Evolutionary conservation across 2,888 invertebrate species (phyloP).

Genomic region (Osedax fenrisi): DNA sequence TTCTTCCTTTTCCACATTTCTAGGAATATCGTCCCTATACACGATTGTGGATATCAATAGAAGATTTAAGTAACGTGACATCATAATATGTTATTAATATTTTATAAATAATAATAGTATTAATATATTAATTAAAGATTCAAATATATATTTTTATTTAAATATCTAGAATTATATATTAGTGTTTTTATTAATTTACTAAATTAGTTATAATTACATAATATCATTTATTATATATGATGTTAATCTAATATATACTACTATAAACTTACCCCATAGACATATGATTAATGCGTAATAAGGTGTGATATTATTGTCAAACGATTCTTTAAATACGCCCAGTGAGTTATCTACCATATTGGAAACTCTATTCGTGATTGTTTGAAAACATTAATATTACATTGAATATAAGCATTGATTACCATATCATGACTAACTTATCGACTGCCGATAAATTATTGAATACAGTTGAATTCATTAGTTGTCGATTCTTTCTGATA

Average conservation of each 20-base stretch:
- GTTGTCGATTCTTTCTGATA: not conserved
- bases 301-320: conserved; percentile 52
- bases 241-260: too few relatives aligned
- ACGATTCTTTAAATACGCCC: conserved; percentile 46
- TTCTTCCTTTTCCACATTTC: conserved; percentile 48
- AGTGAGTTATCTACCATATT: conserved; percentile 39
- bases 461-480: not conserved
- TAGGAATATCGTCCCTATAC: conserved; percentile 37
- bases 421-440: not conserved
- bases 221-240: too few relatives aligned
- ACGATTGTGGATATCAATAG: not conserved
- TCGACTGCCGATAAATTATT: not conserved
- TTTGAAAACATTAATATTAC: too few relatives aligned
- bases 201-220: too few relatives aligned
- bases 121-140: too few relatives aligned
- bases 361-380: conserved; percentile 37
- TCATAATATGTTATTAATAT: too few relatives aligned
- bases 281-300: conserved; percentile 51
- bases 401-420: too few relatives aligned
- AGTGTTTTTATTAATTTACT: too few relatives aligned
- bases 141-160: too few relatives aligned
- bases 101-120: too few relatives aligned
- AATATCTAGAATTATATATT: too few relatives aligned
- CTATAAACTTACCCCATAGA: conserved; percentile 52
- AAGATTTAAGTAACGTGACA: too few relatives aligned